Conservation (phyloP, 2,113 vertebrate species). For the Arvicanthis niloticus region DNA sequence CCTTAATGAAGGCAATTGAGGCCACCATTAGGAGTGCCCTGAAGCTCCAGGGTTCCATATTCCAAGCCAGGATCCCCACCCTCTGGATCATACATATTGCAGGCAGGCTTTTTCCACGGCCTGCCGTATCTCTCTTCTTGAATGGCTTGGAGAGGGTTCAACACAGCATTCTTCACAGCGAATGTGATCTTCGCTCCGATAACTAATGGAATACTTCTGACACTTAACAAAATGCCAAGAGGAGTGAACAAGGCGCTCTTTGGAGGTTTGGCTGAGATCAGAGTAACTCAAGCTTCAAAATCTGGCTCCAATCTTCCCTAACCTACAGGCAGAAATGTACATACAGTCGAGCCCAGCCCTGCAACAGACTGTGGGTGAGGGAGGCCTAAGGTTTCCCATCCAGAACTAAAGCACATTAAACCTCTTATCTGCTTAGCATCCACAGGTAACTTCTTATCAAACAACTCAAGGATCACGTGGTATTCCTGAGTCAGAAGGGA, state of each 20-base stretch:
- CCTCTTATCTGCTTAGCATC: slow-evolving; percentile 64
- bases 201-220: slow-evolving; percentile 82
- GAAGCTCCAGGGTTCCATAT: background rate
- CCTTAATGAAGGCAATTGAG: background rate
- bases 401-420: slow-evolving; percentile 56
- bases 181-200: slow-evolving; percentile 77
- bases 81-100: slow-evolving; percentile 33
- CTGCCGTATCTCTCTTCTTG: slow-evolving; percentile 35
- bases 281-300: slow-evolving; percentile 72
- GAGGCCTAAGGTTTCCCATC: slow-evolving; percentile 58
- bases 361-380: background rate
- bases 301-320: slow-evolving; percentile 77
- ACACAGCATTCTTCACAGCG: slow-evolving; percentile 48
- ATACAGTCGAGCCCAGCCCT: background rate
- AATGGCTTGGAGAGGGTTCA: slow-evolving; percentile 72
- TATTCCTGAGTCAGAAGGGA: slow-evolving; percentile 54
- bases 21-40: background rate
- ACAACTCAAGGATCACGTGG: slow-evolving; percentile 56
- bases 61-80: background rate
- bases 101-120: slow-evolving; percentile 44
- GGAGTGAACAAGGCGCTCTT: slow-evolving; percentile 72
- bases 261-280: slow-evolving; percentile 75
- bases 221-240: slow-evolving; percentile 78
- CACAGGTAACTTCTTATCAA: slow-evolving; percentile 73
- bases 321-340: slow-evolving; percentile 71